Percentiles rank a stretch among this genome's conserved stretches.
Evolutionary conservation across 2,888 invertebrate species (phyloP).

Genomic region (Tinea pellionella): DNA sequence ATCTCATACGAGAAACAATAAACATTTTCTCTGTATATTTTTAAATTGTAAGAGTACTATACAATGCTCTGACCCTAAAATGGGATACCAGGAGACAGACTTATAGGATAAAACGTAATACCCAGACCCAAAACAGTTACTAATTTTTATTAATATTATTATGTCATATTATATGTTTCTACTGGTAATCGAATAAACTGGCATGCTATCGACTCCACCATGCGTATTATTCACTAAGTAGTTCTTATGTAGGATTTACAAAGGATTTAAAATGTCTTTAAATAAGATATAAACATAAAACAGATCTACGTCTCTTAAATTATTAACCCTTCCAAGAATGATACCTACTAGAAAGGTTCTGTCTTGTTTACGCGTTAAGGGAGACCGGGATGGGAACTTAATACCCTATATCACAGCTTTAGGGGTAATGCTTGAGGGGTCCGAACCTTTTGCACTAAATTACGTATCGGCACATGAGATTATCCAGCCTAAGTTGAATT

Average conservation of each 20-base stretch:
- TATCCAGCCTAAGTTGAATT: conserved; percentile 58
- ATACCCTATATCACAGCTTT: conserved; percentile 65
- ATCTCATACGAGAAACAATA: conserved; percentile 19
- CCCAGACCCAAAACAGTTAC: too few relatives aligned
- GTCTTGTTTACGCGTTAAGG: conserved; percentile 67
- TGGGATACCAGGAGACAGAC: too few relatives aligned
- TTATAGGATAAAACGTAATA: too few relatives aligned
- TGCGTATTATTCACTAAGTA: background rate
- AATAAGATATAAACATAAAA: conserved; percentile 3
- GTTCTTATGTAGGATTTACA: background rate
- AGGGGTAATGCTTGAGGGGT: conserved; percentile 63
- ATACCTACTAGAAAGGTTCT: conserved; percentile 56
- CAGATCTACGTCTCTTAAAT: conserved; percentile 44
- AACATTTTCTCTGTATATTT: conserved; percentile 18
- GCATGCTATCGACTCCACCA: too few relatives aligned
- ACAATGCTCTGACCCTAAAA: too few relatives aligned
- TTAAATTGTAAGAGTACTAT: too few relatives aligned
- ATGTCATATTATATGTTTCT: too few relatives aligned
- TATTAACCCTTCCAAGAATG: conserved; percentile 62
- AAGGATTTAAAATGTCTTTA: background rate
- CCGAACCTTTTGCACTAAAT: conserved; percentile 68
- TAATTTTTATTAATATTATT: too few relatives aligned
- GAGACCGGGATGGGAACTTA: conserved; percentile 63
- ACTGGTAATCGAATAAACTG: too few relatives aligned
- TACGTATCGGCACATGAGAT: conserved; percentile 64